Conservation (phyloP, 2,888 invertebrate species). For the Automeris io region DNA sequence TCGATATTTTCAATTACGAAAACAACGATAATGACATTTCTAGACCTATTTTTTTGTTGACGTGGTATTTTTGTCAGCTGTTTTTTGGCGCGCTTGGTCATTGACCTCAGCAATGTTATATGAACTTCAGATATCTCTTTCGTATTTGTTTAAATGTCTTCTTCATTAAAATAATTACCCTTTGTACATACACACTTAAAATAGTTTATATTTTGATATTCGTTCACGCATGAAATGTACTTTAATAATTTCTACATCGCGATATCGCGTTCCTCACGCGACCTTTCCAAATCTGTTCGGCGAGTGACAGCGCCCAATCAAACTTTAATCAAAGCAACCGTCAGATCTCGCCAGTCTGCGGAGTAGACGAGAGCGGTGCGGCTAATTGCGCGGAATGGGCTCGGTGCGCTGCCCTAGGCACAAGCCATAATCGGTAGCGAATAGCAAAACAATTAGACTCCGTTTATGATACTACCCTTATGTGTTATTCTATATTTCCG, state of each 20-base stretch:
- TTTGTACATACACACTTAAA: neutral
- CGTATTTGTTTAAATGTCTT: too few relatives aligned
- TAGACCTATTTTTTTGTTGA: too few relatives aligned
- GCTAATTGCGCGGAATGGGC: conserved; percentile 69
- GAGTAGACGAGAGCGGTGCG: conserved; percentile 44
- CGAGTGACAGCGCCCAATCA: conserved; percentile 67
- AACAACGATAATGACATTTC: too few relatives aligned
- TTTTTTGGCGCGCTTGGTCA: too few relatives aligned
- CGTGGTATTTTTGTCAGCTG: too few relatives aligned
- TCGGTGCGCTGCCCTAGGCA: conserved; percentile 10
- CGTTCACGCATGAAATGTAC: too few relatives aligned
- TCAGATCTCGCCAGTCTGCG: conserved; percentile 43
- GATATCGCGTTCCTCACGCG: neutral
- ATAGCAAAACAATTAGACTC: neutral
- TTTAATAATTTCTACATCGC: neutral
- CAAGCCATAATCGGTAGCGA: conserved; percentile 28
- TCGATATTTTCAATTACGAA: too few relatives aligned
- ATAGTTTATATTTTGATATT: neutral
- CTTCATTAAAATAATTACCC: conserved; percentile 10
- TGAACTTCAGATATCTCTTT: too few relatives aligned
- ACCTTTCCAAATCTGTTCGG: conserved; percentile 24
- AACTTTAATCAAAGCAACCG: conserved; percentile 69
- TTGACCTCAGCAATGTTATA: too few relatives aligned
- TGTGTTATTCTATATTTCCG: too few relatives aligned
- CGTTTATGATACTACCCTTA: too few relatives aligned